Evolutionary conservation across 1,140 invertebrate genomes (phyloP).

Genomic region (Heliconius congener): DNA sequence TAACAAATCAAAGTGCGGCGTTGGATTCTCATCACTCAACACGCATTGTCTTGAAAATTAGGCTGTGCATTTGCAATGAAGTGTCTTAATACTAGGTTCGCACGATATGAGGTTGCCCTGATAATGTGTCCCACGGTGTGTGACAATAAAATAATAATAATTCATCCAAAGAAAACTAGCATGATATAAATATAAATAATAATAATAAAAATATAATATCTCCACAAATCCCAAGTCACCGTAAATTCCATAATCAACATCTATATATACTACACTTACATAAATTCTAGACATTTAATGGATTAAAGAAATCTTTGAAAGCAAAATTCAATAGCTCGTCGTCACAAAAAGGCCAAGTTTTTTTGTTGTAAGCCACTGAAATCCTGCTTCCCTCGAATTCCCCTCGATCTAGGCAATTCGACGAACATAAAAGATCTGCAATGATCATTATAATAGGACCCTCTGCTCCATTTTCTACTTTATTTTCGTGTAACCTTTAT

Average conservation of each 20-base stretch:
- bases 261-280: background rate
- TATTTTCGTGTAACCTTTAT: constrained; percentile 20
- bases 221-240: background rate
- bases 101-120: no score
- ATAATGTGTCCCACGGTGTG: no score
- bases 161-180: no score
- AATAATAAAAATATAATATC: background rate
- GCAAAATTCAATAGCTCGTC: constrained; percentile 33
- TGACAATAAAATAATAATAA: no score
- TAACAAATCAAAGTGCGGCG: background rate
- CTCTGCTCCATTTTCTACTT: constrained; percentile 16
- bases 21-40: background rate
- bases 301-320: constrained; percentile 34
- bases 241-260: background rate
- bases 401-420: constrained; percentile 28
- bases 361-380: constrained; percentile 26
- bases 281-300: constrained; percentile 9
- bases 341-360: constrained; percentile 29
- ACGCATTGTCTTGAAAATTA: background rate
- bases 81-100: no score
- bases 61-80: no score
- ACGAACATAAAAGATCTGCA: constrained; percentile 16
- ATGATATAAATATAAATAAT: background rate
- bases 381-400: constrained; percentile 30
- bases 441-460: constrained; percentile 21